A percentile compares a stretch with the other conserved stretches of the same genome.
Conservation (phyloP, 23 tunicate species). For the Trididemnum clinides region DNA sequence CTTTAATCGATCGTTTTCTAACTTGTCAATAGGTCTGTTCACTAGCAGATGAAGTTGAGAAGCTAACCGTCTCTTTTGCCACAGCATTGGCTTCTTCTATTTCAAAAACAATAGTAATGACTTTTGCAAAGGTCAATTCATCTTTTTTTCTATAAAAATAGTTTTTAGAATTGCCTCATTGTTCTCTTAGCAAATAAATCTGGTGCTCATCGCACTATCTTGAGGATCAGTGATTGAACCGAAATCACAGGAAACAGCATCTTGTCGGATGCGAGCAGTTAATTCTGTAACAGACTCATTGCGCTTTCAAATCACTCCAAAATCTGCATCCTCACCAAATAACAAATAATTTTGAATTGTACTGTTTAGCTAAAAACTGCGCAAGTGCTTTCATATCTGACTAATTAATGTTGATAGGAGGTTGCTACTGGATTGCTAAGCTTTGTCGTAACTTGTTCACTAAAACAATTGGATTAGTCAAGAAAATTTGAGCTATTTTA, state of each 20-base stretch:
- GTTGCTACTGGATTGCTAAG: background rate
- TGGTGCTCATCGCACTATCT: conserved; percentile 34
- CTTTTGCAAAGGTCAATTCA: conserved; percentile 32
- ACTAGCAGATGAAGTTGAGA: no score
- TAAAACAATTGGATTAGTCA: conserved; percentile 1
- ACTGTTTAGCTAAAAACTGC: conserved; percentile 18
- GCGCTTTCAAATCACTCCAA: conserved; percentile 33
- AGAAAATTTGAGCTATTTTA: conserved; percentile 20
- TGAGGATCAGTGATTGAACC: conserved; percentile 24
- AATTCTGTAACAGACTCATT: conserved; percentile 37
- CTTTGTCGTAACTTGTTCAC: conserved; percentile 1
- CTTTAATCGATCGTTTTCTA: no score
- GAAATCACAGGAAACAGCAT: conserved; percentile 45
- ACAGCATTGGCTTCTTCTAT: conserved; percentile 33
- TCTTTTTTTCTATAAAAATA: conserved; percentile 25
- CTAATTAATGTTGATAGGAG: background rate
- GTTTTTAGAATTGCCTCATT: conserved; percentile 41
- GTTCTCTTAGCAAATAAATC: conserved; percentile 33
- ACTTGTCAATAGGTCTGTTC: no score
- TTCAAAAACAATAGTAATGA: conserved; percentile 10
- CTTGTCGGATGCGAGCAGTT: conserved; percentile 51
- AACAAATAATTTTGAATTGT: conserved; percentile 27
- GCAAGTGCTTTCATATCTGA: background rate
- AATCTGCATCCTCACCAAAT: conserved; percentile 31
- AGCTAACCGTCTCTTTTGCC: conserved; percentile 30